Evolutionary conservation across 2,888 invertebrate genomes (phyloP).

Genomic region (Cheilosia vulpina): DNA sequence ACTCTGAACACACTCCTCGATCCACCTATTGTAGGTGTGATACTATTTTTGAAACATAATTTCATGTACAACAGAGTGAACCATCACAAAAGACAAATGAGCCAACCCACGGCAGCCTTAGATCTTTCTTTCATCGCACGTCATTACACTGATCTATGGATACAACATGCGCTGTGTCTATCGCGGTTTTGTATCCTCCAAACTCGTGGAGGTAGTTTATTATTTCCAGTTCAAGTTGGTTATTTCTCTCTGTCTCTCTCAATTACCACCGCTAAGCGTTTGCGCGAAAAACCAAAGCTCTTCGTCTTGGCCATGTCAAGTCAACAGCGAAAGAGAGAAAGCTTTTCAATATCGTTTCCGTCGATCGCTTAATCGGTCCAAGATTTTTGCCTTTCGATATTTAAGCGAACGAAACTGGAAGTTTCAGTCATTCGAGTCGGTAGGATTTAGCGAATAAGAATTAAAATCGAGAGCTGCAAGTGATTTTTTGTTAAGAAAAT

Average conservation of each 20-base stretch:
- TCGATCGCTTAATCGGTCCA: neutral
- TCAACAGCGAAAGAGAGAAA: slow-evolving; percentile 27
- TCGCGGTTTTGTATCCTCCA: neutral
- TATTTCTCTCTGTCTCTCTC: neutral
- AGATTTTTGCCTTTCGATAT: slow-evolving; percentile 53
- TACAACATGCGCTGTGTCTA: neutral
- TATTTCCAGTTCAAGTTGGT: slow-evolving; percentile 31
- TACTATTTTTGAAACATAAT: slow-evolving; percentile 35
- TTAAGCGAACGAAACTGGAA: slow-evolving; percentile 55
- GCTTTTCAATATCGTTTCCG: slow-evolving; percentile 36
- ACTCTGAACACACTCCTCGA: neutral
- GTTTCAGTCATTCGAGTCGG: slow-evolving; percentile 55
- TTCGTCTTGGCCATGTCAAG: slow-evolving; percentile 27
- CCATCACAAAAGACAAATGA: slow-evolving; percentile 14
- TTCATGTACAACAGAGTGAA: slow-evolving; percentile 17
- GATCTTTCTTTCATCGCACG: slow-evolving; percentile 14
- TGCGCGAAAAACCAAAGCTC: slow-evolving; percentile 34
- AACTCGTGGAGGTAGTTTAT: slow-evolving; percentile 8
- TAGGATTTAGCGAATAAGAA: slow-evolving; percentile 40
- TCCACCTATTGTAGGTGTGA: neutral
- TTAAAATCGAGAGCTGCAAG: slow-evolving; percentile 3
- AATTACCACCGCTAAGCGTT: neutral
- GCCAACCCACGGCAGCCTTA: slow-evolving; percentile 23
- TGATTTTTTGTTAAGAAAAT: neutral
- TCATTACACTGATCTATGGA: slow-evolving; percentile 13